phyloP scores from a whole-genome alignment of 2,797 vertebrate genomes.

The Bufotes viridis region DNA sequence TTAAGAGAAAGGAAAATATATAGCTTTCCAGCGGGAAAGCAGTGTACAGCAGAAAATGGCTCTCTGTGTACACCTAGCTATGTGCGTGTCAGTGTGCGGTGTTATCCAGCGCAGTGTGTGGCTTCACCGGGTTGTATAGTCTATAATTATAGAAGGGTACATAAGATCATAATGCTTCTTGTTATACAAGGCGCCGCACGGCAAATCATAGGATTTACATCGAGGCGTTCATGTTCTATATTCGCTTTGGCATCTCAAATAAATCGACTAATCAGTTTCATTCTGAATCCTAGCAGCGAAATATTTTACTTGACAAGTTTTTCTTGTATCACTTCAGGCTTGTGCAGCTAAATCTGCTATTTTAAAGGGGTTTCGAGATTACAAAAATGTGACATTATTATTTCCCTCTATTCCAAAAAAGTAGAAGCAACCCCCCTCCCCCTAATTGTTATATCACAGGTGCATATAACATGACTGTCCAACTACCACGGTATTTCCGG shows the following conservation, averaged over 20 bases:
- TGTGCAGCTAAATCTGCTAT: no score
- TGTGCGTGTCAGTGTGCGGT: neutral
- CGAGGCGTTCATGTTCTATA: neutral
- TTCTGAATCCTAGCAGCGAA: neutral
- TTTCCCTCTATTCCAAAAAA: no score
- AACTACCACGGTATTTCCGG: no score
- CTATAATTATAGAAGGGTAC: slow-evolving; percentile 29
- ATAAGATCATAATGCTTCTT: neutral
- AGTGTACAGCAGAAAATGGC: neutral
- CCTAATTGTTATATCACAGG: no score
- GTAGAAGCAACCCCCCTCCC: no score
- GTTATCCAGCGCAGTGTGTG: neutral
- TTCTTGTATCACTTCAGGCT: no score
- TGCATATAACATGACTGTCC: no score
- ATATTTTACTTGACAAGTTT: neutral
- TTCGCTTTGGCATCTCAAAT: neutral
- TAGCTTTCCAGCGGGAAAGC: slow-evolving; percentile 1
- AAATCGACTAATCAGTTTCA: neutral
- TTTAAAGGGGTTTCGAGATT: no score
- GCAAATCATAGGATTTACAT: neutral
- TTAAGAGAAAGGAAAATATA: neutral
- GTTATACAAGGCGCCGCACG: neutral
- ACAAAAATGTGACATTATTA: no score
- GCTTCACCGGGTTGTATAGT: neutral
- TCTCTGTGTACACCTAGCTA: neutral